These are phyloP conservation scores for Zelleria hepariella DNA, from an alignment of 2,888 invertebrate genomes.

Conservation along the genomic window DNA sequence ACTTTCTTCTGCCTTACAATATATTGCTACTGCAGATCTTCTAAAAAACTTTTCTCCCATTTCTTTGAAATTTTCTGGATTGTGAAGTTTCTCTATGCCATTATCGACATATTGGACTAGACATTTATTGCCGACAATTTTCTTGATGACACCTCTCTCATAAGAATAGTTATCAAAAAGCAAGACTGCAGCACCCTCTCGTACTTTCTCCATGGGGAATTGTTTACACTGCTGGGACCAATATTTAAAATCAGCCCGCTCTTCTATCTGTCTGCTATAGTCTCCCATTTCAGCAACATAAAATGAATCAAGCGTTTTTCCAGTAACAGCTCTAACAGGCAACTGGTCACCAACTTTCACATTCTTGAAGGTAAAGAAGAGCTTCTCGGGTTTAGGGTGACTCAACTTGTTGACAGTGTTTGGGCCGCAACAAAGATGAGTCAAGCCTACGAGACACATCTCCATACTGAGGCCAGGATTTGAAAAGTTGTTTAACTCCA, in stretches of 20 bases:
- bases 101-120: neutral
- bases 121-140: neutral
- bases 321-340: neutral
- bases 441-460: neutral
- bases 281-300: neutral
- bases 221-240: neutral
- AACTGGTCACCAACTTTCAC: neutral
- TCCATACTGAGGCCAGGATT: neutral
- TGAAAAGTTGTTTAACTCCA: neutral
- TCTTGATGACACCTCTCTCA: neutral
- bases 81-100: neutral
- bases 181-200: neutral
- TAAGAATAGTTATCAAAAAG: neutral
- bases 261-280: neutral
- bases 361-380: neutral
- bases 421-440: neutral
- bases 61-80: neutral
- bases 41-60: neutral
- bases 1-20: neutral
- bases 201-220: neutral
- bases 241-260: neutral
- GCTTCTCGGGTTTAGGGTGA: neutral
- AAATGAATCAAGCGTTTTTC: neutral
- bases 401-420: neutral
- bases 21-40: neutral